Conservation (phyloP, 2,797 vertebrate genomes). For the Muraenolepis orangiensis region DNA sequence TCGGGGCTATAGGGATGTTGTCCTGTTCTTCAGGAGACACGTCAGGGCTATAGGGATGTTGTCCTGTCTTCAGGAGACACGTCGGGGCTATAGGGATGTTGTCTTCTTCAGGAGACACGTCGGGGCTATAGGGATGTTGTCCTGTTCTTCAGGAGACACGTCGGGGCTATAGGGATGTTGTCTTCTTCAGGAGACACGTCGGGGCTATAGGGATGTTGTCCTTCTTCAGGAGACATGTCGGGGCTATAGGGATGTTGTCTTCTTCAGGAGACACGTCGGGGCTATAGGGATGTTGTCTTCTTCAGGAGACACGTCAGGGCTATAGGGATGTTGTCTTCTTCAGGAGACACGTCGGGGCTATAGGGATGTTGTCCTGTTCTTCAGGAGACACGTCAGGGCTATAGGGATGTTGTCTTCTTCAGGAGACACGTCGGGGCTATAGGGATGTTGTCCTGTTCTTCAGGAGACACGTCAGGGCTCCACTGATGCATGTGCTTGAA, state of each 20-base stretch:
- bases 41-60: too few relatives aligned
- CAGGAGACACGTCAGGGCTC: constrained; percentile 62
- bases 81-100: too few relatives aligned
- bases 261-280: constrained; percentile 63
- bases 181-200: constrained; percentile 65
- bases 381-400: constrained; percentile 60
- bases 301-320: constrained; percentile 62
- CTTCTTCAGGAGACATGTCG: constrained; percentile 64
- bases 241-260: too few relatives aligned
- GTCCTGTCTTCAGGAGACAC: constrained; percentile 67
- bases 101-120: constrained; percentile 66
- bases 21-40: constrained; percentile 67
- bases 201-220: too few relatives aligned
- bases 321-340: too few relatives aligned
- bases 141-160: constrained; percentile 67
- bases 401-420: constrained; percentile 36
- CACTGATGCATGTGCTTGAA: constrained; percentile 69
- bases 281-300: too few relatives aligned
- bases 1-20: too few relatives aligned
- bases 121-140: too few relatives aligned
- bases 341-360: constrained; percentile 60
- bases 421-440: too few relatives aligned
- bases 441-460: constrained; percentile 48
- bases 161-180: too few relatives aligned
- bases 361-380: too few relatives aligned